Base-by-base conservation (phyloP, 2,888 invertebrate species). In the Drosophila yooni region DNA sequence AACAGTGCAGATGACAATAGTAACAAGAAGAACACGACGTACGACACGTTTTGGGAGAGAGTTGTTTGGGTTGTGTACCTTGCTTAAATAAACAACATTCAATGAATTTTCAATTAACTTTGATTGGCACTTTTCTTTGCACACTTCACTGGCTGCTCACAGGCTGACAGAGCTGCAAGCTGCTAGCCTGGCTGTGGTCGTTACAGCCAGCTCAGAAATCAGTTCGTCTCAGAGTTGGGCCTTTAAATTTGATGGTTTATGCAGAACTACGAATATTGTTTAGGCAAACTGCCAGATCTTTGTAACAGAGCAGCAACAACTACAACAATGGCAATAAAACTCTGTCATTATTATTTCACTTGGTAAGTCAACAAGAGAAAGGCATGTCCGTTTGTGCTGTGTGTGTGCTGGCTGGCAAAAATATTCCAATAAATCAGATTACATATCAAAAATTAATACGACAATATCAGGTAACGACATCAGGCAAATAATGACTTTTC, bases 101-200 rank as follows among this genome's bases (percentile, higher is more conserved):
- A 88, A 88, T 87, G 89, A 87, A 87, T 89, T 89, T 87, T 87
- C 86, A 87, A 87, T 87, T 89, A 87, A 88, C 80, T 88, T 87
- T 87, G 86, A 87, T 87, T 87, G 86, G 81, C 86, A 87, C 89
- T 87, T 87, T 87, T 87, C 85, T 83, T 82, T 81, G 74, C 74
- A 73, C 77, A 74, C 73, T 75, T 82, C 74, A 76, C 68, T 79
- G 80, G 66, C 70, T 57, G 52, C 40, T 59, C 46, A 46, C 25
- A 56, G 62, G 25, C 59, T 46, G 64, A 59, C 51, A 54, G 59
- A 33, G 46, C 38, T 31, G 34, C 40, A 38, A 59, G 52, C 43
- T 33, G 18, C 54, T 31, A 18, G 60, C 59, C 60, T 15, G 66
- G 27, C 64, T 81, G 81, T 58, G 79, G 75, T 78, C 78, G 25